Base-by-base conservation (phyloP, 2,113 vertebrate species). In the Stegastes partitus region DNA sequence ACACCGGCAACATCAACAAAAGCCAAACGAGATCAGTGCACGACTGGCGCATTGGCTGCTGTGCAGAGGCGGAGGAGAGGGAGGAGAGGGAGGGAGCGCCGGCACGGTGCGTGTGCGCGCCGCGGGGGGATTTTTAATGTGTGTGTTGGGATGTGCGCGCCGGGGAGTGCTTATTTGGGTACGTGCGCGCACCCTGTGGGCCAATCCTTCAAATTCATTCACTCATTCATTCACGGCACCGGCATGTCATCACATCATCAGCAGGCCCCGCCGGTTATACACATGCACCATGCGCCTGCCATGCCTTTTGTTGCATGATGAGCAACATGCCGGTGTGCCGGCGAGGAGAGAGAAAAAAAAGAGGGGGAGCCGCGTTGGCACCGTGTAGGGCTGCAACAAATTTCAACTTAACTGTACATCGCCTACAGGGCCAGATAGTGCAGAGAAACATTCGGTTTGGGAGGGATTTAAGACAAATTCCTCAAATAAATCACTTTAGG, bases 241-340 rank as follows among this genome's bases (percentile, higher is more conserved):
- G 83, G 76, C 84, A 56, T 90, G 78, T 88, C 89, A 80, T 69
- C 81, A 68, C 87, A 84, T 65, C 85, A 80, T 47, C 70, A 50
- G 68, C 86, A 26, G 61, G 72, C 57, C 57, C 53, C 77, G 65
- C 71, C 76, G 58, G 77, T 71, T 73, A 37, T 15, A 72, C 84
- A 91, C 91, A 90, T 89, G 92, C 91, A 83, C 83, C 89, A 79
- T 73, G 91, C 92, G 80, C 72, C 57, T 19, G 66, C 76, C 92
- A 70, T 91, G 92, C 87, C 93, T 94, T 92, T 94, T 93, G 91
- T 92, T 90, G 88, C 72, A 49, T 61, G 77, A 71, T 68, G 83
- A 58, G 77, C 85, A 67, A 86, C 88, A 75, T 77, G 87, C 85
- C 87, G 89, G 73, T 62, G 69, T 34, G 63, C 61, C 61, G 63